phyloP scores from a whole-genome alignment of 2,797 vertebrate genomes.

The Monodelphis domestica region DNA sequence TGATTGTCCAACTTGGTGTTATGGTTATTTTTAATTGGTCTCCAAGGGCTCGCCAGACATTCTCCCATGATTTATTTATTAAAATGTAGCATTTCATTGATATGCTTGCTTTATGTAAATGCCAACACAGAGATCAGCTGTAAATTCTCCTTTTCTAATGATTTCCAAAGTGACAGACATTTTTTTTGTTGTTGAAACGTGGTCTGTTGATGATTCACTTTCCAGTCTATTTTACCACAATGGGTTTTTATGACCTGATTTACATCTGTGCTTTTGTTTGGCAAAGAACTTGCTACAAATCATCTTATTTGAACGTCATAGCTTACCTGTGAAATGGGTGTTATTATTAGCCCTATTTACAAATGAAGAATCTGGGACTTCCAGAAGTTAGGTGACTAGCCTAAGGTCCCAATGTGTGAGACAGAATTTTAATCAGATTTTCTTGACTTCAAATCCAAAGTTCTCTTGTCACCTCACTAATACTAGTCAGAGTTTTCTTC shows the following conservation, averaged over 20 bases:
- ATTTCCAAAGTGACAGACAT: background rate
- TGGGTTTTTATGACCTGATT: background rate
- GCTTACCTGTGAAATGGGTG: background rate
- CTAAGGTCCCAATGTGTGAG: background rate
- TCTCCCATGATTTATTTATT: background rate
- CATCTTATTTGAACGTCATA: background rate
- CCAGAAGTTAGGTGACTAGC: background rate
- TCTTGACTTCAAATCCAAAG: background rate
- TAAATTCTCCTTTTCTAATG: background rate
- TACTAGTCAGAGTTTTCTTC: background rate
- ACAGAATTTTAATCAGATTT: background rate
- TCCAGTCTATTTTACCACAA: background rate
- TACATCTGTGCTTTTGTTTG: background rate
- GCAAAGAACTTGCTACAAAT: background rate
- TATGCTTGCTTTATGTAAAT: conserved; percentile 22
- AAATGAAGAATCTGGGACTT: background rate
- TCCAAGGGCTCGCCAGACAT: background rate
- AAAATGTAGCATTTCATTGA: conserved; percentile 9
- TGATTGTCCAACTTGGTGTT: background rate
- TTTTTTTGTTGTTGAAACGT: background rate
- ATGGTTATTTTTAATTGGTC: conserved; percentile 43
- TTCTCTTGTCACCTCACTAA: background rate
- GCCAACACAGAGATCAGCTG: background rate
- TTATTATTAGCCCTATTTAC: background rate
- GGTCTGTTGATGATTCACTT: background rate